Conservation (phyloP, 2,888 invertebrate genomes). For the Epinotia ramella region DNA sequence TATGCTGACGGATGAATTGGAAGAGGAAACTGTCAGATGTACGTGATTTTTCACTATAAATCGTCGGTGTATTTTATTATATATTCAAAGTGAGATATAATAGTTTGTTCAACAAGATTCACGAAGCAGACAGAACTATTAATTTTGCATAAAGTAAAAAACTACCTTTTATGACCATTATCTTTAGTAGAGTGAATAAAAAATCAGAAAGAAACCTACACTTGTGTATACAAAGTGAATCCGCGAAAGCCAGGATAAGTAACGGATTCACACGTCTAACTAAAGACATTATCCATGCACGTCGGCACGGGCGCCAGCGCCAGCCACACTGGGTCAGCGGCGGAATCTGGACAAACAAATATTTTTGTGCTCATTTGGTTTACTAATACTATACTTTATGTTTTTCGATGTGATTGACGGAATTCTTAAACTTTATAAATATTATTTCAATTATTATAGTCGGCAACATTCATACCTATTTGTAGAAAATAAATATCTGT, state of each 20-base stretch:
- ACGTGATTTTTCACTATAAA: no score
- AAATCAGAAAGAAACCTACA: not conserved
- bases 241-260: conserved; percentile 29
- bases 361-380: conserved; percentile 25
- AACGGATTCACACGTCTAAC: conserved; percentile 36
- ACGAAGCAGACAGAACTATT: no score
- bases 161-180: no score
- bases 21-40: not conserved
- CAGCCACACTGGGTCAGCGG: conserved; percentile 39
- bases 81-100: no score
- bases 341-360: conserved; percentile 19
- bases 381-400: not conserved
- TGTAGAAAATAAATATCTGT: no score
- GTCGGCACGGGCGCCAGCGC: not conserved
- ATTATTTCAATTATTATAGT: no score
- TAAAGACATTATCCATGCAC: conserved; percentile 34
- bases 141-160: not conserved
- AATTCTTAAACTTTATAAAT: not conserved
- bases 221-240: conserved; percentile 5
- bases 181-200: not conserved
- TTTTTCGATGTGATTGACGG: not conserved
- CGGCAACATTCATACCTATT: no score
- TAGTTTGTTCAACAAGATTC: no score
- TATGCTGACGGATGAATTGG: not conserved
- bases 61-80: no score